Evolutionary conservation across 2,888 invertebrate species (phyloP).

Genomic region (Herminia tarsipennalis): DNA sequence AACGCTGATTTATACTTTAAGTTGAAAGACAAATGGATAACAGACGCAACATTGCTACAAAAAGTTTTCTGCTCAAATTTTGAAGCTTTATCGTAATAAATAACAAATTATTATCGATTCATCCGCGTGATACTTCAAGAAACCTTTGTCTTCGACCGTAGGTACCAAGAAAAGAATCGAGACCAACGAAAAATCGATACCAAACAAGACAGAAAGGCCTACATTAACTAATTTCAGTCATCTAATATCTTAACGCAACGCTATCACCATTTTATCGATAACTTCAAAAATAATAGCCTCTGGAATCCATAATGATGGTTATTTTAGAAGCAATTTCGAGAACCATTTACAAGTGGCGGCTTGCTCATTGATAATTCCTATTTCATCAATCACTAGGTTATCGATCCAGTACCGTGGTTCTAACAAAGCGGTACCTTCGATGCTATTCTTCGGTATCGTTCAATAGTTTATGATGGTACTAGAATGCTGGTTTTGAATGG

Average conservation of each 20-base stretch:
- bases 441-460: slow-evolving; percentile 28
- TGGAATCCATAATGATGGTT: slow-evolving; percentile 22
- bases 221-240: too few species aligned
- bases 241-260: not conserved
- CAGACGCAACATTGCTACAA: too few species aligned
- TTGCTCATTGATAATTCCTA: slow-evolving; percentile 44
- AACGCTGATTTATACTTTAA: too few species aligned
- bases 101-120: too few species aligned
- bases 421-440: slow-evolving; percentile 33
- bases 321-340: slow-evolving; percentile 33
- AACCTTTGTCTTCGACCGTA: too few species aligned
- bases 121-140: too few species aligned
- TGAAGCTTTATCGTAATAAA: too few species aligned
- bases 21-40: too few species aligned
- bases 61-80: too few species aligned
- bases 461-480: slow-evolving; percentile 39
- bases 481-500: slow-evolving; percentile 10
- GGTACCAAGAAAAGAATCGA: too few species aligned
- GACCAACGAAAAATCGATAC: too few species aligned
- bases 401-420: slow-evolving; percentile 27
- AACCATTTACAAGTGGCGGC: slow-evolving; percentile 27
- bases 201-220: too few species aligned
- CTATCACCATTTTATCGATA: not conserved
- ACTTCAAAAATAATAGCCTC: slow-evolving; percentile 23
- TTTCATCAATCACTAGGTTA: slow-evolving; percentile 43